Base-by-base conservation (phyloP, 2,797 vertebrate genomes). In the Lophius americanus region DNA sequence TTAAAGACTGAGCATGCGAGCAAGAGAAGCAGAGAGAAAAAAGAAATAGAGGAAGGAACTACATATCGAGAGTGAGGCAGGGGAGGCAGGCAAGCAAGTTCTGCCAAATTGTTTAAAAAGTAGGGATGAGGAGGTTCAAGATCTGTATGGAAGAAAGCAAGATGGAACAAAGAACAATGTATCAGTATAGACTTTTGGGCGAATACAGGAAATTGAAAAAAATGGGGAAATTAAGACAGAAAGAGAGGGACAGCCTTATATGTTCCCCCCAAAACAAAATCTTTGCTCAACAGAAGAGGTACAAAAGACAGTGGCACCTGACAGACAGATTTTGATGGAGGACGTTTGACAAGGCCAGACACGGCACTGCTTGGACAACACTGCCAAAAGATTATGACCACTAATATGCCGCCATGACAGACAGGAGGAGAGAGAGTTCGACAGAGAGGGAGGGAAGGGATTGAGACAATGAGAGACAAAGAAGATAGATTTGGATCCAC, bases 1-100 rank as follows among this genome's bases (percentile, higher is more conserved):
- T 86, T 87, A 87, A 91, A 91, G 87, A 84, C 82, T 79, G 74
- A 79, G 82, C 62, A 68, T 61, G 85, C 51, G 32, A 70, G 73
- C 51, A 62, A 66, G 75, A 69, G 54, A 77, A 50, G 51, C 60
- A 79, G 71, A 64, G 62, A 69, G 64, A 73, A 61, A 72, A 75
- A 81, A 37, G 70, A 87, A 63, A 64, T 51, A 63, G 70, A 86
- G 73, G 69, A 88, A 70, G 64, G 75, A 86, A 75, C 82, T 84
- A 80, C 78, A 88, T 6, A 23, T 58, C 72, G 68, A 78, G 71
- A 82, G 76, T 55, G 62, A 65, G 14, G 58, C 32, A 68, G 59
- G 75, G 64, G 69, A 70, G 66, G 59, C 39, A 59, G 68, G 55
- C 51, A 35, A 63, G 72, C 38, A 72, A 73, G 60, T 69, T 73